A percentile compares a stretch with the other conserved stretches of the same genome.
phyloP scores from a whole-genome alignment of 37 sponge, comb jelly and placozoan genomes.

The Theonella swinhoei region DNA sequence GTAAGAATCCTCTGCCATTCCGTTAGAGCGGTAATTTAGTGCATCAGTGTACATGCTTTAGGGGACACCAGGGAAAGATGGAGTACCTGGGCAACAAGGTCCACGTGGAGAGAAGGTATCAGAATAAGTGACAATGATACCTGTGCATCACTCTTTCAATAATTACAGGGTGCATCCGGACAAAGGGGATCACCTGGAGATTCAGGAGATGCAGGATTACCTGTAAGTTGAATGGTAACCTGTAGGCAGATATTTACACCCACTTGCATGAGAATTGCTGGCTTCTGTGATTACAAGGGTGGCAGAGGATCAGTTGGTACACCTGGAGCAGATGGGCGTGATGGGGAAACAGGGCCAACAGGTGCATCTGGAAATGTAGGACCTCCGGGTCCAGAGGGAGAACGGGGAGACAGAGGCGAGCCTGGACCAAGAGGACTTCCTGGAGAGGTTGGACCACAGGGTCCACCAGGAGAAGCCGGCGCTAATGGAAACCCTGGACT shows the following conservation, averaged over 20 bases:
- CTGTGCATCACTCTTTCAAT: too few relatives aligned
- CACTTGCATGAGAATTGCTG: not conserved
- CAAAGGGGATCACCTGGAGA: constrained; percentile 60
- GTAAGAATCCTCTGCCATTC: constrained; percentile 17
- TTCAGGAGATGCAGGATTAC: constrained; percentile 54
- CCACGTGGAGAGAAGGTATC: constrained; percentile 49
- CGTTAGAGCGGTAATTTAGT: not conserved
- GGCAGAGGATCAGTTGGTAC: constrained; percentile 52
- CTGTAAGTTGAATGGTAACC: constrained; percentile 23
- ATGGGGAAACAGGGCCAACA: constrained; percentile 45
- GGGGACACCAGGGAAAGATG: constrained; percentile 68
- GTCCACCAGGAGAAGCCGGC: constrained; percentile 48
- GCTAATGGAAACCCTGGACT: constrained; percentile 42
- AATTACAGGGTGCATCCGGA: constrained; percentile 36
- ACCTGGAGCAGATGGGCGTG: constrained; percentile 39
- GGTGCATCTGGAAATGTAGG: constrained; percentile 62
- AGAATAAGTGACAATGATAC: constrained; percentile 13
- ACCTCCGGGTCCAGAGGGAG: constrained; percentile 41
- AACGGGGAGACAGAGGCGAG: constrained; percentile 60
- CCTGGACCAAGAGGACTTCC: constrained; percentile 29
- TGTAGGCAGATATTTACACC: not conserved
- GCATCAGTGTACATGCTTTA: too few relatives aligned
- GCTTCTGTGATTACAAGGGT: constrained; percentile 12
- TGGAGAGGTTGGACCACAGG: constrained; percentile 36
- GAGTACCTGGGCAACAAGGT: constrained; percentile 63